Percentiles rank a stretch among this genome's conserved stretches.
Conservation (phyloP, 2,888 invertebrate genomes). For the Coronaproctus castanopsis region DNA sequence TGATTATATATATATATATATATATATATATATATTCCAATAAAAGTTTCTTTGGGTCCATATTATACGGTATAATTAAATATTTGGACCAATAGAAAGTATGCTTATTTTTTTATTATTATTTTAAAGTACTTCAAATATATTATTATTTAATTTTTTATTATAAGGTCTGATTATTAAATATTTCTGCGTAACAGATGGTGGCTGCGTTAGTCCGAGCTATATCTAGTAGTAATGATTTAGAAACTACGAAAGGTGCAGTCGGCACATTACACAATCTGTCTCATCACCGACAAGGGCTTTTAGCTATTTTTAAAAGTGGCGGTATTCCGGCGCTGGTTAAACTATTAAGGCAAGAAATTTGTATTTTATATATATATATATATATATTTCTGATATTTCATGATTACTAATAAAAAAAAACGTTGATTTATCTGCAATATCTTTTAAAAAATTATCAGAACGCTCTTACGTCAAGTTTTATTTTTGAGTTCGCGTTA, state of each 20-base stretch:
- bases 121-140: too few species aligned
- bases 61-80: too few species aligned
- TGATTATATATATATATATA: not conserved
- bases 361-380: not conserved
- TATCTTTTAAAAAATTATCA: too few species aligned
- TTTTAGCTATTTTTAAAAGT: constrained; percentile 93
- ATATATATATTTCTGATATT: not conserved
- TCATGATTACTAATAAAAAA: not conserved
- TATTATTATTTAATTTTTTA: too few species aligned
- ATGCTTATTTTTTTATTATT: too few species aligned
- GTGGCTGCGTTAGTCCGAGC: constrained; percentile 87
- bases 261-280: constrained; percentile 95
- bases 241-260: constrained; percentile 90
- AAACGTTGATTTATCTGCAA: not conserved
- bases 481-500: too few species aligned
- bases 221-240: constrained; percentile 84
- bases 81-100: too few species aligned
- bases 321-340: constrained; percentile 96
- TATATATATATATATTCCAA: too few species aligned
- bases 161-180: too few species aligned
- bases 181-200: too few species aligned
- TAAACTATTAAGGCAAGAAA: constrained; percentile 51
- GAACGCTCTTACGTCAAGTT: too few species aligned
- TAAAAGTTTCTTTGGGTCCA: too few species aligned
- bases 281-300: constrained; percentile 90